Base-by-base conservation (phyloP, 1,140 invertebrate genomes). In the Aphelinus certus region DNA sequence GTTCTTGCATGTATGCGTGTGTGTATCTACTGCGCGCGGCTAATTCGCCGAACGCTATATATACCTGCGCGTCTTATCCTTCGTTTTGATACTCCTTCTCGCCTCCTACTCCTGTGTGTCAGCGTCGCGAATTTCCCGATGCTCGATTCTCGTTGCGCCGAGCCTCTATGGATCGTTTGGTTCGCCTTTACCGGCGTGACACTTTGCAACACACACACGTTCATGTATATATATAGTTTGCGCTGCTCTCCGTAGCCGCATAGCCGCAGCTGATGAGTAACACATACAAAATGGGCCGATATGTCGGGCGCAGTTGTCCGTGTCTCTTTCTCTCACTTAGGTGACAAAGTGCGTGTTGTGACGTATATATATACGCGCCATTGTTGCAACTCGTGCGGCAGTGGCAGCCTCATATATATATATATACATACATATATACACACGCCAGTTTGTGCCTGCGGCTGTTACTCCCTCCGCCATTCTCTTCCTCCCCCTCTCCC, bases 1-100 rank as follows among this genome's bases (percentile, higher is more conserved):
- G 84, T 85, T 83, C 81, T 86, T 85, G 83, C 82, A 82, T 83
- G 26, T 77, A 82, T 86, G 86, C 83, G 83, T 87, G 86, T 87
- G 86, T 83, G 83, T 85, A 84, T 86, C 81, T 75, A 45, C 60
- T 69, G 42, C 3, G 42, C 6, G 57, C 3, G 1, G 47, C 60
- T 43, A 53, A 6, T 9, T 53, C 51, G 51, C 51, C 9, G 9
- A 53, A 6, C 4, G 4, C 51, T 53, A n/a, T 58, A 61, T 46
- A 60, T 60, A 7, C 1, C 43, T 53, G 61, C 61, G 3, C 45
- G 1, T 7, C 4, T 63, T 48, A 9, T 62, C 43, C 45, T 46
- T 46, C 26, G 26, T 53, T 53, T 53, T 53, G 51, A 53, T 53
- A 53, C 51, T 9, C 51, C 51, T 9, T 9, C 51, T 9, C 51